Base-by-base conservation (phyloP, 35 echinoderm and acorn worm genomes). In the Ophioderma brevispina region DNA sequence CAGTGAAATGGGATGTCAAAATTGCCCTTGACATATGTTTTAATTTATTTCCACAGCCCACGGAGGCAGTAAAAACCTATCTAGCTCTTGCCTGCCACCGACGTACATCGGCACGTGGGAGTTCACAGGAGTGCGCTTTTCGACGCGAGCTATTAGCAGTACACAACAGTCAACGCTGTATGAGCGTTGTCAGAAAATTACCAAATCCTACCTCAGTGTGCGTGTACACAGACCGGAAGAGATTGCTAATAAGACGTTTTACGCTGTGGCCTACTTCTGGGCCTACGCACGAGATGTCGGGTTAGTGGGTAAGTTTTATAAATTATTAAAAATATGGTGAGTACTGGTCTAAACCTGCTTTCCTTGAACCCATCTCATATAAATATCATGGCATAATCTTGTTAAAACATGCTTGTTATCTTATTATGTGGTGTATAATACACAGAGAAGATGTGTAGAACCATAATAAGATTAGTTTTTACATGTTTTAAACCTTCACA, bases 231-330 rank as follows among this genome's bases (percentile, higher is more conserved):
- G 55, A 32, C 85, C 92, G 38, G 38, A 41, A 19, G 92, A 93
- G 33, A 87, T 93, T 8, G 36, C 31, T 6, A 93, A 64, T 40
- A 43, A 1, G 1, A 52, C 79, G 15, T 87, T 93, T 39, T 88
- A 93, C 83, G 79, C 85, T 39, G 89, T 88, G 34, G 88, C 92
- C 32, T 93, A 93, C 39, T 84, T 93, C 55, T 78, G 79, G 78
- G 92, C 80, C 4, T 82, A 87, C 43, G 80, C 79, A 32, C 79
- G 63, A 37, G 86, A 93, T 38, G 52, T 80, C 32, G 81, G 85
- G 19, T 64, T 87, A 40, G 81, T 93, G 55, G 86, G 92, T 93
- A 89, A 89, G 86, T 37, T 33, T 21, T 11, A 52, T 8, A 52
- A 52, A n/a, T n/a, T n/a, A n/a, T n/a, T n/a, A n/a, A n/a, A n/a